These are phyloP conservation scores for Pardalotus punctatus DNA, from an alignment of 2,113 vertebrate species.

Conservation along the genomic window DNA sequence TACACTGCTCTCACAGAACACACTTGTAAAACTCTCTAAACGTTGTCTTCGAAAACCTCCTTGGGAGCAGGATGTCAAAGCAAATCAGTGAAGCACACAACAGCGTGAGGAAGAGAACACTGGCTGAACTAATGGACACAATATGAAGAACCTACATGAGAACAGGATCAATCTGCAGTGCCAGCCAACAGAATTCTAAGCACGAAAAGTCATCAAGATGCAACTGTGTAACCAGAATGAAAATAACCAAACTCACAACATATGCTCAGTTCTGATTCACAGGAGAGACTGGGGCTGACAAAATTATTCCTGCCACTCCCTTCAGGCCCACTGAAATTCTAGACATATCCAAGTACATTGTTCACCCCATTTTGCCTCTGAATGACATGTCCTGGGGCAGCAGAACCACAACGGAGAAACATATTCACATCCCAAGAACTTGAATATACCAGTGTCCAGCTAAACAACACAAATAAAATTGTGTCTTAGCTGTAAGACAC, in stretches of 20 bases:
- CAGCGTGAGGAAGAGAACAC: not conserved
- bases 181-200: not conserved
- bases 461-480: not conserved
- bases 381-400: not conserved
- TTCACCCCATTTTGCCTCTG: not conserved
- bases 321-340: not conserved
- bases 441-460: not conserved
- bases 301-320: not conserved
- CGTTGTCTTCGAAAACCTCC: not conserved
- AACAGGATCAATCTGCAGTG: not conserved
- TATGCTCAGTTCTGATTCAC: not conserved
- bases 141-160: not conserved
- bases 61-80: not conserved
- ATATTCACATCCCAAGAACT: not conserved
- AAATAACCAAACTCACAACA: not conserved
- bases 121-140: not conserved
- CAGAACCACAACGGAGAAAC: accelerated
- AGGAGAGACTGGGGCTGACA: not conserved
- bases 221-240: not conserved
- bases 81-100: not conserved
- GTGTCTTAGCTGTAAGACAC: not conserved
- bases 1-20: not conserved
- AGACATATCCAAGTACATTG: not conserved
- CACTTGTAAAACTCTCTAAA: not conserved
- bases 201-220: not conserved